Evolutionary conservation across 1,140 invertebrate species (phyloP), one percentile per base, ranked within the genome.

Genomic region (Saccostrea cuccullata): DNA sequence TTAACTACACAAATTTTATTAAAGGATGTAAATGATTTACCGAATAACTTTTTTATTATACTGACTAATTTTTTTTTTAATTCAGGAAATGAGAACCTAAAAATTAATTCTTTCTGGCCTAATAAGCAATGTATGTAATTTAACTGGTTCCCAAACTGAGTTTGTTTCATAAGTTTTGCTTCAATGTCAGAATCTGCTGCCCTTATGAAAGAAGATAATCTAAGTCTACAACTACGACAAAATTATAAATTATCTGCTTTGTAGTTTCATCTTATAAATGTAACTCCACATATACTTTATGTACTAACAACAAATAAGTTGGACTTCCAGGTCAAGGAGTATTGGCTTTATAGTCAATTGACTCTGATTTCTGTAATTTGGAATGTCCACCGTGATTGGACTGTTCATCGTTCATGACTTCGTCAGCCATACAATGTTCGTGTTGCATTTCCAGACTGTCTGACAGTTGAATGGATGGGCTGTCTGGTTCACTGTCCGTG

Each of bases 291-390:
- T 23, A 77, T 30, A 77, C 30, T 77, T 26, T 12, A 77, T 64
- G 58, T 64, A 20, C 30, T 36, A 36, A 36, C 9, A 9, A 47
- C 47, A 47, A 47, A 77, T 15, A 30, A 26, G 11, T 15, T 17
- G 36, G 26, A 23, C 0, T 17, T 30, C 70, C 26, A 30, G 0
- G 23, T 91, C 82, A 92, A 9, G 91, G 91, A 73, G 91, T 92
- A 55, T 88, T 84, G 15, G 92, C 91, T 77, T 91, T 92, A 60
- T 92, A 91, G 83, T 92, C 90, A 40, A 86, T 55, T 8, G 91
- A 90, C 17, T 77, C 82, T n/a, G 89, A 83, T 86, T 86, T 87
- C n/a, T 88, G 55, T 1, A 89, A 0, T 82, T 83, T 86, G 11
- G 40, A n/a, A 12, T 64, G 82, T 40, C n/a, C 86, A n/a, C 60